These are phyloP conservation scores for Macrotis lagotis DNA, from an alignment of 2,113 vertebrate genomes.

Conservation along the genomic window DNA sequence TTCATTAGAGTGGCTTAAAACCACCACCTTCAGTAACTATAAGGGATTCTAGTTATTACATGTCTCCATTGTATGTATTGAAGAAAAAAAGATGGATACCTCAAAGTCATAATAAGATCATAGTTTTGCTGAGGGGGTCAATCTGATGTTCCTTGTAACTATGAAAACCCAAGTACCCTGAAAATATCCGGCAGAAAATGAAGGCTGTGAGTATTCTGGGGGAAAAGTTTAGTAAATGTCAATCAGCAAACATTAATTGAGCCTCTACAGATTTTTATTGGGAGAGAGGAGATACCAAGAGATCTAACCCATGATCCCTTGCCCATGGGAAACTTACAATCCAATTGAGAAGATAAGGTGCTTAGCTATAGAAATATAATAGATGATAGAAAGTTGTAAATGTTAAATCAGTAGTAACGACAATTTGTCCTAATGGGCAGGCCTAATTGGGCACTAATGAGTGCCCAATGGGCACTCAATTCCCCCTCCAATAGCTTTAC, in stretches of 20 bases:
- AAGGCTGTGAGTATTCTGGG: neutral
- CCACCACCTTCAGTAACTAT: neutral
- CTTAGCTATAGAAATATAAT: neutral
- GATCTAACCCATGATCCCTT: neutral
- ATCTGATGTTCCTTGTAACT: neutral
- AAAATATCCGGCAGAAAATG: neutral
- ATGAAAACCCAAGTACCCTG: neutral
- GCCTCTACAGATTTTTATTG: neutral
- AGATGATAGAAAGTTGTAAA: neutral
- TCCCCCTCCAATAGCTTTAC: neutral
- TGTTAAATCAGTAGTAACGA: conserved; percentile 5
- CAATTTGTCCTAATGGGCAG: neutral
- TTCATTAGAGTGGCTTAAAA: conserved; percentile 15
- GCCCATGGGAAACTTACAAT: neutral
- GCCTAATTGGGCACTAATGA: too few relatives aligned
- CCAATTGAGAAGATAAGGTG: neutral
- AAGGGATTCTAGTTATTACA: neutral
- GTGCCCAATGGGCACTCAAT: too few relatives aligned
- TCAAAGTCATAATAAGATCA: neutral
- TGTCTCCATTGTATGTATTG: neutral
- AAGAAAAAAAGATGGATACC: neutral
- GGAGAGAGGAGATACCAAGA: neutral
- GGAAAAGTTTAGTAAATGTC: neutral
- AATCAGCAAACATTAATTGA: neutral
- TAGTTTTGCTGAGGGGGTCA: neutral